These are phyloP conservation scores for Hirtodrosophila duncani DNA, from an alignment of 2,888 invertebrate genomes.

Conservation along the genomic window DNA sequence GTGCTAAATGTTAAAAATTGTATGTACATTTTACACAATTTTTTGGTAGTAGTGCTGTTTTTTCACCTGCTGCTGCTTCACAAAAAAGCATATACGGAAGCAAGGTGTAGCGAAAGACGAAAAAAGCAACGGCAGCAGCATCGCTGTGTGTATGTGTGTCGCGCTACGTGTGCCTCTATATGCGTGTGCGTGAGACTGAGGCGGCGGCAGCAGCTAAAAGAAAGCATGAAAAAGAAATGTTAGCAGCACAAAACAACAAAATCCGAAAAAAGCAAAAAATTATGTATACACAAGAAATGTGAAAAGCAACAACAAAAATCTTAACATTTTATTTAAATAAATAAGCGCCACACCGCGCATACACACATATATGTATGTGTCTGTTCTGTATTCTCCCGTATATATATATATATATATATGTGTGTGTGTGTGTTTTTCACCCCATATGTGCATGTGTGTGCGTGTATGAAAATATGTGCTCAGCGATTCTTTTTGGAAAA, in stretches of 20 bases:
- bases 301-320: slow-evolving; percentile 13
- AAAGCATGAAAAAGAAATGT: slow-evolving; percentile 60
- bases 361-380: slow-evolving; percentile 7
- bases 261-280: slow-evolving; percentile 33
- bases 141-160: slow-evolving; percentile 28
- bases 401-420: slow-evolving; percentile 1
- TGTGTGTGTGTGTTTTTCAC: slow-evolving; percentile 7
- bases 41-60: too few relatives aligned
- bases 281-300: slow-evolving; percentile 30
- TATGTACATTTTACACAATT: too few relatives aligned
- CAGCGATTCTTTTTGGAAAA: slow-evolving; percentile 11
- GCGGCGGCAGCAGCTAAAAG: slow-evolving; percentile 51
- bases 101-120: slow-evolving; percentile 64
- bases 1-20: slow-evolving; percentile 2
- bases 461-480: slow-evolving; percentile 12
- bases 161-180: slow-evolving; percentile 19
- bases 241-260: slow-evolving; percentile 44
- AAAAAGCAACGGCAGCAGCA: slow-evolving; percentile 35
- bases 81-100: slow-evolving; percentile 67
- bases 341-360: slow-evolving; percentile 6
- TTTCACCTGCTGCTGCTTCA: too few relatives aligned
- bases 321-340: slow-evolving; percentile 11
- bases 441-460: slow-evolving; percentile 2
- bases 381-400: too few relatives aligned
- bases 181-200: slow-evolving; percentile 50